phyloP scores from a whole-genome alignment of 2,797 vertebrate genomes.

The Balearica regulorum region DNA sequence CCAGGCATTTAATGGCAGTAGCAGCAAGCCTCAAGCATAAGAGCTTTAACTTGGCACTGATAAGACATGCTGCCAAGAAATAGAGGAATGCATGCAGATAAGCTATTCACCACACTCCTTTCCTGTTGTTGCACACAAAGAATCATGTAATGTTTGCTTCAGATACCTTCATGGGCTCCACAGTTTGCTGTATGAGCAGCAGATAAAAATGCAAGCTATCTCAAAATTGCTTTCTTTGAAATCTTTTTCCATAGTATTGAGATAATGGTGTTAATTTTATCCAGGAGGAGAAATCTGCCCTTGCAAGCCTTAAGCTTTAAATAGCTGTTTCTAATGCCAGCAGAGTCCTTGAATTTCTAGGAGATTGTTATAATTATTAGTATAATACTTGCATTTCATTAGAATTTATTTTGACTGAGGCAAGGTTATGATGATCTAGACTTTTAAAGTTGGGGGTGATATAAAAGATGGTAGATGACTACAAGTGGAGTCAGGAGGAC shows the following conservation, averaged over 20 bases:
- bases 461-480: not conserved
- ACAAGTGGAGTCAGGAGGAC: not conserved
- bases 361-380: not conserved
- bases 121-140: not conserved
- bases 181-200: not conserved
- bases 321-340: not conserved
- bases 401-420: not conserved
- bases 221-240: not conserved
- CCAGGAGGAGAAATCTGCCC: not conserved
- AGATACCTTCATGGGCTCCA: too few relatives aligned
- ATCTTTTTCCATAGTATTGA: not conserved
- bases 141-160: not conserved
- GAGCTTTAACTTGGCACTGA: not conserved
- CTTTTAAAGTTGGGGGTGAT: not conserved
- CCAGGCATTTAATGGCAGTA: not conserved
- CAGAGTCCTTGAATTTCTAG: not conserved
- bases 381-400: not conserved
- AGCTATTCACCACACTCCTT: not conserved
- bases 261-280: not conserved
- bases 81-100: not conserved
- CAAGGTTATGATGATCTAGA: not conserved
- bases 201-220: not conserved
- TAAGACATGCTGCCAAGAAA: constrained; percentile 23
- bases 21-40: not conserved
- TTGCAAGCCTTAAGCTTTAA: not conserved